phyloP scores from a whole-genome alignment of 2,888 invertebrate genomes.

The Petrolisthes manimaculis region DNA sequence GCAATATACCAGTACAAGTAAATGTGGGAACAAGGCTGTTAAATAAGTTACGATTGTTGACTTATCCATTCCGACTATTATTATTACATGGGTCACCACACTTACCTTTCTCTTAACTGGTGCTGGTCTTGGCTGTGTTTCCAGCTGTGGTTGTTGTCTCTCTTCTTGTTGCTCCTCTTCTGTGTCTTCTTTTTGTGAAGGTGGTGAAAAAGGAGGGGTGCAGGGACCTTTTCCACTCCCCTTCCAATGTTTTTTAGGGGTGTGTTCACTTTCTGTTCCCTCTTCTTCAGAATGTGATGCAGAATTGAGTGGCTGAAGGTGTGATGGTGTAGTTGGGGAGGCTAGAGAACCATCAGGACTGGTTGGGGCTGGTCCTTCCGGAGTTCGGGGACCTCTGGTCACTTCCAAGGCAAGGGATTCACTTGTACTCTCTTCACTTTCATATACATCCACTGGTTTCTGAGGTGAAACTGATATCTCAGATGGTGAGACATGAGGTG shows the following conservation, averaged over 20 bases:
- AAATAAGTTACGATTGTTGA: too few relatives aligned
- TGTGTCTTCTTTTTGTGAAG: constrained; percentile 12
- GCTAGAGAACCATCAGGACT: constrained; percentile 27
- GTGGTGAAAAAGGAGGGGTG: constrained; percentile 48
- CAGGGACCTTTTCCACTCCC: constrained; percentile 37
- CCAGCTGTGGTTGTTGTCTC: constrained; percentile 8
- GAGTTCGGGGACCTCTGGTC: constrained; percentile 40
- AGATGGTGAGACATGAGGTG: too few relatives aligned
- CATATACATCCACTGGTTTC: neutral
- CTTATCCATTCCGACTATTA: too few relatives aligned
- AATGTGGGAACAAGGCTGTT: too few relatives aligned
- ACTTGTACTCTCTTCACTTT: neutral
- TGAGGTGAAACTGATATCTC: neutral
- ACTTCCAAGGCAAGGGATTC: neutral
- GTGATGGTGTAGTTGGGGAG: neutral
- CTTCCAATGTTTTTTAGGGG: constrained; percentile 23
- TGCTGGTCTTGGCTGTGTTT: constrained; percentile 32
- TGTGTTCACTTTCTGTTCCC: constrained; percentile 9
- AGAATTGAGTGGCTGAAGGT: neutral
- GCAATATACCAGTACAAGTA: too few relatives aligned
- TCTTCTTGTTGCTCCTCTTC: constrained; percentile 23
- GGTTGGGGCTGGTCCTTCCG: constrained; percentile 52
- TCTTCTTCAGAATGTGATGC: neutral
- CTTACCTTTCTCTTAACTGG: constrained; percentile 54
- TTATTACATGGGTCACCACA: neutral